phyloP scores from a whole-genome alignment of 92 coral and sea anemone species.

The Bergia puertoricense region DNA sequence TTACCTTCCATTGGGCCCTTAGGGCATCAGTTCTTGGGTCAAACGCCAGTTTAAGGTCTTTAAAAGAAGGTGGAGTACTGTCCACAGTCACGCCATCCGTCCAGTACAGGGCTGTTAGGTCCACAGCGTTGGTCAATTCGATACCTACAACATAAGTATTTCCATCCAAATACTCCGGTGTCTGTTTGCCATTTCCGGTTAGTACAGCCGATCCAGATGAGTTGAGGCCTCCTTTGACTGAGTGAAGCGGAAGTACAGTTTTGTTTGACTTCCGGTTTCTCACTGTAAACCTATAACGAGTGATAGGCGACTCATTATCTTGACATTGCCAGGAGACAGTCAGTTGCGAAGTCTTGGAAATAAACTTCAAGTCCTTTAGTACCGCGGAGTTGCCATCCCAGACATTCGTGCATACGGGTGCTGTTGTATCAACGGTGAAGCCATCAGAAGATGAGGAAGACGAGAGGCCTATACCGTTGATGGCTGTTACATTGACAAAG shows the following conservation, averaged over 20 bases:
- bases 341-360: conserved; percentile 60
- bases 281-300: conserved; percentile 79
- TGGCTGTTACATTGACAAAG: conserved; percentile 72
- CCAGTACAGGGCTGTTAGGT: conserved; percentile 71
- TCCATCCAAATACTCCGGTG: conserved; percentile 65
- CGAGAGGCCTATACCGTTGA: conserved; percentile 74
- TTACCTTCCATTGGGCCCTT: conserved; percentile 65
- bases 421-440: conserved; percentile 78
- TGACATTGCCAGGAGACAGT: conserved; percentile 76
- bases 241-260: conserved; percentile 71
- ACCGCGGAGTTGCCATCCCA: conserved; percentile 68
- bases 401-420: conserved; percentile 76
- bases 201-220: conserved; percentile 75
- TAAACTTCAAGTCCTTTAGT: conserved; percentile 48
- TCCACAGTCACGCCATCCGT: conserved; percentile 84
- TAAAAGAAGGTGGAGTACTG: conserved; percentile 81
- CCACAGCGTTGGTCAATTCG: conserved; percentile 74
- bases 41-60: conserved; percentile 59
- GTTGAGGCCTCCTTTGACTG: conserved; percentile 56
- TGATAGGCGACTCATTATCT: conserved; percentile 75
- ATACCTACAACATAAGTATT: conserved; percentile 75
- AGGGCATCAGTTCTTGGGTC: conserved; percentile 64
- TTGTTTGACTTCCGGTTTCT: conserved; percentile 53
- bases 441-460: conserved; percentile 72
- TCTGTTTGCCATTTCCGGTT: conserved; percentile 70